Evolutionary conservation across 2,888 invertebrate genomes (phyloP), one percentile per base, ranked within the genome.

Genomic region (Hyposoter dolosus): DNA sequence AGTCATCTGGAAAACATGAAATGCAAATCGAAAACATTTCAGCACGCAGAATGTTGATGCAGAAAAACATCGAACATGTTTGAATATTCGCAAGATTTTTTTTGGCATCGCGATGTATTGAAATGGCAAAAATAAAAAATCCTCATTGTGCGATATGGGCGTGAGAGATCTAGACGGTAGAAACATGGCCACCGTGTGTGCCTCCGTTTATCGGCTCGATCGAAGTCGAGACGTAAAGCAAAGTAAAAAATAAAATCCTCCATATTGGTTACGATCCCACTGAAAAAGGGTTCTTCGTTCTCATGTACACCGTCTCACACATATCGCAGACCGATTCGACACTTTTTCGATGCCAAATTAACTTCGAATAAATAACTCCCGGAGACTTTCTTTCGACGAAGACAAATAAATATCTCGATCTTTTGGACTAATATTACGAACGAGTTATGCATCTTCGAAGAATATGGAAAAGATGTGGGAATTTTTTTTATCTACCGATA

Each of bases 101-200:
- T 65, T 50, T 4, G 12, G 5, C 10, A 47, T 47, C 3, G 47
- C 32, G 47, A 32, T 56, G 65, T 53, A 71, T 10, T 12, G 23
- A 23, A 3, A 23, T 23, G 23, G 15, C 28, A 28, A 28, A 28
- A 60, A 12, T 40, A 60, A 60, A 53, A 53, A 53, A n/a, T 28
- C 15, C 28, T 28, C 15, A 60, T 79, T 65, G 85, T 79, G 75
- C 69, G 66, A 79, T 82, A 85, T 82, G 79, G 79, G 69, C 65
- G 69, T 32, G 83, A 85, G 84, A 86, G 88, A 85, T 90, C 88
- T 89, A 90, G 91, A 92, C 89, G 90, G 87, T 87, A 89, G 89
- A 80, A 91, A 92, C 91, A 92, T 89, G 92, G 92, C 90, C 91
- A 92, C 92, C 89, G 91, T 87, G 91, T 87, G 89, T 43, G 79